Conservation (phyloP, 1,140 invertebrate species). For the Drosophila takahashii region DNA sequence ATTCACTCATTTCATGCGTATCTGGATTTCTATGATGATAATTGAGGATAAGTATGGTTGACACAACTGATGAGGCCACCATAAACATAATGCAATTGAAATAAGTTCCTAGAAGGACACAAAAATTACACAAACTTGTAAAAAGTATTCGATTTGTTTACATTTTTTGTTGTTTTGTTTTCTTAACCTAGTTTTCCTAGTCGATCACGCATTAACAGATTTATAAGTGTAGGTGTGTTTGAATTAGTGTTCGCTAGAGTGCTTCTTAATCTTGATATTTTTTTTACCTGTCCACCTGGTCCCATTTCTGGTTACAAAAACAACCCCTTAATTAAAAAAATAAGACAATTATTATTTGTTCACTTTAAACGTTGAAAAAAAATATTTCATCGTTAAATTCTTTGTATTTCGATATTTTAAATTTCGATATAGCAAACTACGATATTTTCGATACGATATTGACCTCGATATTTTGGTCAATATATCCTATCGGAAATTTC, state of each 20-base stretch:
- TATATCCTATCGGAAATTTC: too few relatives aligned
- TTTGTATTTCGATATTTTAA: too few relatives aligned
- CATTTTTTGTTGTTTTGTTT: conserved; percentile 18
- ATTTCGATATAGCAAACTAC: too few relatives aligned
- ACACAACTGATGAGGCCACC: conserved; percentile 99
- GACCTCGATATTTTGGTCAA: too few relatives aligned
- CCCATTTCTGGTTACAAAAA: not conserved
- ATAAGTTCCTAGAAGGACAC: conserved; percentile 92
- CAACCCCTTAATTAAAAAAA: too few relatives aligned
- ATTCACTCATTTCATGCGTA: conserved; percentile 98
- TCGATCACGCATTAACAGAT: conserved; percentile 3
- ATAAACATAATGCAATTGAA: conserved; percentile 99
- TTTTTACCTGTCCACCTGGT: not conserved
- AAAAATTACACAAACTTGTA: conserved; percentile 85
- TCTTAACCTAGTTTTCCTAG: conserved; percentile 30
- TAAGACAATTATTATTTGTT: too few relatives aligned
- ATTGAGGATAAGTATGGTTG: conserved; percentile 99
- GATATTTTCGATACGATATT: too few relatives aligned
- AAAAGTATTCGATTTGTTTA: conserved; percentile 53
- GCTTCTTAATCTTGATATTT: not conserved
- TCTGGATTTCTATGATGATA: conserved; percentile 99
- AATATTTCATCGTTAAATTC: too few relatives aligned
- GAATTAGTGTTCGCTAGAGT: not conserved
- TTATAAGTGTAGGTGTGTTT: conserved; percentile 8
- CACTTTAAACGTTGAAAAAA: too few relatives aligned